Conservation (phyloP, 2,113 vertebrate species). For the Oncorhynchus nerka region DNA sequence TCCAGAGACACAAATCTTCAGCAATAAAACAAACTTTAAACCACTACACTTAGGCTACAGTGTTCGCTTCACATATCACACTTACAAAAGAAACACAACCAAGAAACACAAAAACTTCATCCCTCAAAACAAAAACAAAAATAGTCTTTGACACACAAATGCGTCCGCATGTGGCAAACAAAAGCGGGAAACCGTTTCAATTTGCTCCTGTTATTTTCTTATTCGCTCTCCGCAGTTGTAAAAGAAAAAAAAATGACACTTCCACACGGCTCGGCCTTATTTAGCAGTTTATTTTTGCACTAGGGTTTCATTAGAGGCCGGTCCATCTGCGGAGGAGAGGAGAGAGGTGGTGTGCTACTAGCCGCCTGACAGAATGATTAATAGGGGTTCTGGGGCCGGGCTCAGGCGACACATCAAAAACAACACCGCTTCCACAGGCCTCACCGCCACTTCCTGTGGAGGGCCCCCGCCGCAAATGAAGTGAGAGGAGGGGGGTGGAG, state of each 20-base stretch:
- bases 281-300: conserved; percentile 66
- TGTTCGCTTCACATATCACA: conserved; percentile 58
- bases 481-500: conserved; percentile 10
- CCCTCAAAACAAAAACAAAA: too few relatives aligned
- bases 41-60: conserved; percentile 45
- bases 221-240: conserved; percentile 2
- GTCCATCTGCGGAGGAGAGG: conserved; percentile 44
- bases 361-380: conserved; percentile 68
- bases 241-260: not conserved
- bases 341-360: conserved; percentile 31
- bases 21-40: not conserved
- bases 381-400: conserved; percentile 57
- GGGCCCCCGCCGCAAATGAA: conserved; percentile 23
- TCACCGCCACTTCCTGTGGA: conserved; percentile 54
- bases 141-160: conserved; percentile 47
- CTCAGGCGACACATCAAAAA: conserved; percentile 67
- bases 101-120: conserved; percentile 51
- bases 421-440: conserved; percentile 58
- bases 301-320: conserved; percentile 42
- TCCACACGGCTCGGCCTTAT: conserved; percentile 46
- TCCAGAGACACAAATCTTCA: not conserved
- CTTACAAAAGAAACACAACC: conserved; percentile 50
- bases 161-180: conserved; percentile 43
- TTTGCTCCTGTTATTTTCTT: conserved; percentile 49
- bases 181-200: conserved; percentile 38